These are phyloP conservation scores for Lampris megalopsis DNA, from an alignment of 2,113 vertebrate genomes.

Conservation along the genomic window DNA sequence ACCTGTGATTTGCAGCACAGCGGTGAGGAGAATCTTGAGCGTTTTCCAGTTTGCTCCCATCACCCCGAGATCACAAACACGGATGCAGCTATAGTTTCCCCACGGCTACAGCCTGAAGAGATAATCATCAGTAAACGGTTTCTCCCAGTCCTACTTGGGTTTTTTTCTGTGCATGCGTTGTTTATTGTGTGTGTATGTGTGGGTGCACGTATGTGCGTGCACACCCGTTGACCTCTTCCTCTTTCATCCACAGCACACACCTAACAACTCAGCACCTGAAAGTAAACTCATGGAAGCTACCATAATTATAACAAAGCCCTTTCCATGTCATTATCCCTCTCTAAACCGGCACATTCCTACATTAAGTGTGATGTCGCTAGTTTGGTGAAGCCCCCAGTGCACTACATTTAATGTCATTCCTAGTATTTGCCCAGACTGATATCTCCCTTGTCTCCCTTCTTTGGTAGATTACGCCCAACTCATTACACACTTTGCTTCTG, in stretches of 20 bases:
- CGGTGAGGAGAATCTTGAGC: conserved; percentile 18
- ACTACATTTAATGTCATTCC: no score
- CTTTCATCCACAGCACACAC: conserved; percentile 46
- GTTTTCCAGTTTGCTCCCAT: conserved; percentile 46
- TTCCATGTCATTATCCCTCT: no score
- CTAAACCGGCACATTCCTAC: no score
- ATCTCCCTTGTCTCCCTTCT: no score
- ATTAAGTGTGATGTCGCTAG: no score
- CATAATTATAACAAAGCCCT: no score
- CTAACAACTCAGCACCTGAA: background rate
- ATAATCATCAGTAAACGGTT: background rate
- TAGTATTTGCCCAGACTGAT: no score
- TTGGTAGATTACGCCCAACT: no score
- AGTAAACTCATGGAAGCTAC: background rate
- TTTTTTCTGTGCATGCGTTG: background rate
- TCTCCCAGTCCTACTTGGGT: background rate
- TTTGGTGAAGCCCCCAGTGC: no score
- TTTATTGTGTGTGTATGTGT: background rate
- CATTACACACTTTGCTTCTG: no score
- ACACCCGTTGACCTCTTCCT: conserved; percentile 47
- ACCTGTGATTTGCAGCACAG: conserved; percentile 59
- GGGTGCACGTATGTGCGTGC: conserved; percentile 17
- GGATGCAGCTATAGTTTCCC: background rate
- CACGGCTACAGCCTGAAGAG: background rate
- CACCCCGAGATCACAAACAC: conserved; percentile 17